Evolutionary conservation across 2,797 vertebrate genomes (phyloP).

Genomic region (Jordanella pulchra): DNA sequence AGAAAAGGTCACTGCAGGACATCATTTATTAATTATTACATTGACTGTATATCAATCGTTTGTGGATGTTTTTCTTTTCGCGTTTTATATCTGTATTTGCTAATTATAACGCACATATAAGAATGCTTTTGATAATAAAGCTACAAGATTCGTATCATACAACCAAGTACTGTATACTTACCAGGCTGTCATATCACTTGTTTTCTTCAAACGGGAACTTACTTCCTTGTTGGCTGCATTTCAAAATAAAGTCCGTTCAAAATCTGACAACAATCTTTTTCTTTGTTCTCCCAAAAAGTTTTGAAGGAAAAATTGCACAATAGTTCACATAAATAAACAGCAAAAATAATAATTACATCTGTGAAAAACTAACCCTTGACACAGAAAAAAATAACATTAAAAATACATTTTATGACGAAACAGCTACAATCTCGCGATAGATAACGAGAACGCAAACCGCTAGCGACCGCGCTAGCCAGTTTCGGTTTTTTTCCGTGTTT

Average conservation of each 20-base stretch:
- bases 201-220: slow-evolving; percentile 15
- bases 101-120: not conserved
- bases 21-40: not conserved
- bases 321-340: not conserved
- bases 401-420: not conserved
- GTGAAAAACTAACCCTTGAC: not conserved
- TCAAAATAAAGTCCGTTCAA: slow-evolving; percentile 48
- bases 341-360: fast-evolving
- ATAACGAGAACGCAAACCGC: slow-evolving; percentile 38
- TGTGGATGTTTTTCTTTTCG: not conserved
- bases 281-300: not conserved
- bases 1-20: not conserved
- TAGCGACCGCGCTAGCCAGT: slow-evolving; percentile 68
- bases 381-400: not conserved
- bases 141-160: not conserved
- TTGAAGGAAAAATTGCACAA: fast-evolving
- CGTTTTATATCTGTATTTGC: not conserved
- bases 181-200: not conserved
- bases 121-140: not conserved
- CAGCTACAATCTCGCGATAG: slow-evolving; percentile 54
- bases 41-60: not conserved
- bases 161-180: not conserved
- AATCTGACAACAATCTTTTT: fast-evolving
- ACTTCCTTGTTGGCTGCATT: slow-evolving; percentile 39
- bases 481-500: slow-evolving; percentile 52